Evolutionary conservation across 2,797 vertebrate genomes (phyloP).

Genomic region (Cirrhinus mrigala): DNA sequence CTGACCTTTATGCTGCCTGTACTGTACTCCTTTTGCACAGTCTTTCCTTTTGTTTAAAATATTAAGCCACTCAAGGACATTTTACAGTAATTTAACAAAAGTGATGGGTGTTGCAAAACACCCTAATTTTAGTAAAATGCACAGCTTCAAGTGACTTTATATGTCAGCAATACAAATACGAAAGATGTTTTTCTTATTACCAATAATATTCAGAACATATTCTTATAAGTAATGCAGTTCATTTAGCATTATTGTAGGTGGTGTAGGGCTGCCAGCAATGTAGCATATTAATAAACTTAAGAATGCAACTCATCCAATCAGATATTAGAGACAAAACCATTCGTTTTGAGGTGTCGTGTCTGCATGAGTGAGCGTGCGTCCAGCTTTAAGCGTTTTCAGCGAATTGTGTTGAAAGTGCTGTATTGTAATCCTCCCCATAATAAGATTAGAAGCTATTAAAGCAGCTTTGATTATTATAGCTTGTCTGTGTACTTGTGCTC

Average conservation of each 20-base stretch:
- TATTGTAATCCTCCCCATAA: slow-evolving; percentile 26
- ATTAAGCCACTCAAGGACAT: too few species aligned
- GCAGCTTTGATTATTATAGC: slow-evolving; percentile 35
- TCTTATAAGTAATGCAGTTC: not conserved
- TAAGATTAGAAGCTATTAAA: slow-evolving; percentile 44
- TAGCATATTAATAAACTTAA: not conserved
- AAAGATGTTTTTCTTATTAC: too few species aligned
- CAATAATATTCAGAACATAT: not conserved
- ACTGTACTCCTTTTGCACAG: not conserved
- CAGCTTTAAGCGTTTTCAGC: slow-evolving; percentile 18
- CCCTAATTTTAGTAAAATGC: not conserved
- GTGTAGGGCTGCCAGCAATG: not conserved
- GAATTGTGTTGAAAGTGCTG: not conserved
- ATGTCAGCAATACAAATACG: not conserved
- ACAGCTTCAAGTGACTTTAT: not conserved
- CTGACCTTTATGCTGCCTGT: not conserved
- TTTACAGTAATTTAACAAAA: not conserved
- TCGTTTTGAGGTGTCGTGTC: not conserved
- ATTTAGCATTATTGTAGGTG: not conserved
- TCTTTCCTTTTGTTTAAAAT: not conserved
- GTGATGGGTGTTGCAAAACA: not conserved
- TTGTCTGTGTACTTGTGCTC: not conserved
- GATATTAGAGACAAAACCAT: not conserved
- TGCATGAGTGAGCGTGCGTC: not conserved
- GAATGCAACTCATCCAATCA: not conserved